Conservation (phyloP, 2,797 vertebrate species). For the Anabacerthia variegaticeps region DNA sequence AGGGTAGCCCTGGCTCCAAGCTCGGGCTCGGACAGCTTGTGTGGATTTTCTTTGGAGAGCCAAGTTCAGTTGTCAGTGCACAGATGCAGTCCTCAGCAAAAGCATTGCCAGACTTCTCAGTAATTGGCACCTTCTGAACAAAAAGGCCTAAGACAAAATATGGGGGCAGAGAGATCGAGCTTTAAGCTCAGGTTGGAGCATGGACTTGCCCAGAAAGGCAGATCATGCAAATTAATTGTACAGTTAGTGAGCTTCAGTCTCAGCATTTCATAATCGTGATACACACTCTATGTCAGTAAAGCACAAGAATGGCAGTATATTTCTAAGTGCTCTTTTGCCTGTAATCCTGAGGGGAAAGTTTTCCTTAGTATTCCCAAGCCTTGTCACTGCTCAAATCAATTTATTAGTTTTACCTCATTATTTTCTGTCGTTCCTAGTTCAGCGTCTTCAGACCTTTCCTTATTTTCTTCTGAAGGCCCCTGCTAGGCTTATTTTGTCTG, state of each 20-base stretch:
- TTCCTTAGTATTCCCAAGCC: background rate
- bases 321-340: background rate
- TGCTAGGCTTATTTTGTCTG: conserved; percentile 14
- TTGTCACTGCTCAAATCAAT: background rate
- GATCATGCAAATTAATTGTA: background rate
- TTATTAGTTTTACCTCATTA: background rate
- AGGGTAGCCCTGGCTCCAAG: background rate
- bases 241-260: background rate
- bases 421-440: background rate
- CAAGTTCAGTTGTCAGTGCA: background rate
- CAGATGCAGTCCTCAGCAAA: conserved; percentile 9
- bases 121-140: conserved; percentile 19
- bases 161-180: background rate
- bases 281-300: background rate
- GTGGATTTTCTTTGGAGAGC: background rate
- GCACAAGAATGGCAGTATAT: background rate
- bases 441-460: background rate
- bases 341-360: background rate
- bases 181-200: background rate
- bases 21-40: fast-evolving
- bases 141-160: conserved; percentile 5
- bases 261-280: background rate
- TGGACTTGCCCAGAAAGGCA: background rate
- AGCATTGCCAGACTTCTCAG: background rate
- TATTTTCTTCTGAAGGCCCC: conserved; percentile 9